phyloP scores from a whole-genome alignment of 2,888 invertebrate genomes.

The Arctia plantaginis region DNA sequence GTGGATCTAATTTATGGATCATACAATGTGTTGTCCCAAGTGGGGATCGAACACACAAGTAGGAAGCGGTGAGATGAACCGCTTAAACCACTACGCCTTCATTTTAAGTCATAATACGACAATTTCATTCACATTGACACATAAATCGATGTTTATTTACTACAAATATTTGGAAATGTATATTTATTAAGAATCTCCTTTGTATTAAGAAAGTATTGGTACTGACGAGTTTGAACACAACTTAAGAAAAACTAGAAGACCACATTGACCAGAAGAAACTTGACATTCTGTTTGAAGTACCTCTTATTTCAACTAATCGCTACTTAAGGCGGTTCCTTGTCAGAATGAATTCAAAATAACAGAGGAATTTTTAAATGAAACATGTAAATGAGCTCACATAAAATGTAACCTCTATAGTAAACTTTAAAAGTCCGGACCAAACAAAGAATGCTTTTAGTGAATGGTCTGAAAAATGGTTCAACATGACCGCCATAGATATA shows the following conservation, averaged over 20 bases:
- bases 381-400: conserved; percentile 42
- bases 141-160: no score
- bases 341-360: background rate
- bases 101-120: no score
- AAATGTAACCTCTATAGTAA: conserved; percentile 49
- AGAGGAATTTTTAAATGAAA: background rate
- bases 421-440: conserved; percentile 51
- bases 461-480: conserved; percentile 62
- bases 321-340: background rate
- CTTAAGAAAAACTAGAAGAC: background rate
- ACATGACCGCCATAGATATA: conserved; percentile 35
- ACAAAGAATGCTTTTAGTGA: conserved; percentile 64
- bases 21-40: no score
- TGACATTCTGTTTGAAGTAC: background rate
- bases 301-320: background rate
- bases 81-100: no score
- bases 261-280: background rate
- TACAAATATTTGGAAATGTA: no score
- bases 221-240: background rate
- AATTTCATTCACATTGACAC: no score
- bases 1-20: no score
- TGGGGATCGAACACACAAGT: no score
- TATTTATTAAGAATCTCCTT: no score
- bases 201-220: no score
- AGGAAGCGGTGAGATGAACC: no score